Percentiles rank a stretch among this genome's conserved stretches.
Conservation (phyloP, 2,888 invertebrate species). For the Notocelia uddmanniana region DNA sequence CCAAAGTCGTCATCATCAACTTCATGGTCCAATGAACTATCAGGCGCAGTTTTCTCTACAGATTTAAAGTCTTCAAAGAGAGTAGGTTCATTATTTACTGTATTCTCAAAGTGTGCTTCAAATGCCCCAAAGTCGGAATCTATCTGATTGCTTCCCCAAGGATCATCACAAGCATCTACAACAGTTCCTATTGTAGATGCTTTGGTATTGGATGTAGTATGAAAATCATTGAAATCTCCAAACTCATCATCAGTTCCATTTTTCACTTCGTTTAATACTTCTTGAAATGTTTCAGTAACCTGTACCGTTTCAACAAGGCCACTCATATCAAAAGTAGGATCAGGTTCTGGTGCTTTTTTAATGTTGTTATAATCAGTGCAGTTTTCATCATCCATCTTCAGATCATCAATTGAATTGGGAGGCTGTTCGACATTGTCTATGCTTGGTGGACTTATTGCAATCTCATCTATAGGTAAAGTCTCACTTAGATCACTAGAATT, state of each 20-base stretch:
- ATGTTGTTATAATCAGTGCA: constrained; percentile 1
- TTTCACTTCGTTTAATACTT: constrained; percentile 45
- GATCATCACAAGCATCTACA: constrained; percentile 65
- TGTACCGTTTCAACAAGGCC: constrained; percentile 4
- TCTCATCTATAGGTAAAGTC: constrained; percentile 20
- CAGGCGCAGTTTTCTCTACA: constrained; percentile 46
- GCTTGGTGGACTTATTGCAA: constrained; percentile 9
- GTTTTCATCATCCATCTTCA: constrained; percentile 21
- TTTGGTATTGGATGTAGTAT: constrained; percentile 59
- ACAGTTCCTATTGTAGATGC: constrained; percentile 48
- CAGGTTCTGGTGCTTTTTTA: constrained; percentile 10
- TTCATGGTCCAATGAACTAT: constrained; percentile 47
- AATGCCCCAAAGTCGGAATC: constrained; percentile 70
- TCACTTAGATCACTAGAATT: constrained; percentile 22
- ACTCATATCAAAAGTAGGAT: not conserved
- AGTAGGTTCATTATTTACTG: constrained; percentile 43
- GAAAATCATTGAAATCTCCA: constrained; percentile 84
- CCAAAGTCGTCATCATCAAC: constrained; percentile 82
- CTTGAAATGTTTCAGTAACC: constrained; percentile 3
- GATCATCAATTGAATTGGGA: constrained; percentile 48
- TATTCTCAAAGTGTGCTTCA: constrained; percentile 71
- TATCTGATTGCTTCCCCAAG: constrained; percentile 67
- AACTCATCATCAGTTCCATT: constrained; percentile 71
- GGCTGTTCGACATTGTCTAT: constrained; percentile 39
- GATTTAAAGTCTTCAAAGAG: constrained; percentile 43